Conservation (phyloP, 1,140 invertebrate genomes). For the Brachionus sp. region DNA sequence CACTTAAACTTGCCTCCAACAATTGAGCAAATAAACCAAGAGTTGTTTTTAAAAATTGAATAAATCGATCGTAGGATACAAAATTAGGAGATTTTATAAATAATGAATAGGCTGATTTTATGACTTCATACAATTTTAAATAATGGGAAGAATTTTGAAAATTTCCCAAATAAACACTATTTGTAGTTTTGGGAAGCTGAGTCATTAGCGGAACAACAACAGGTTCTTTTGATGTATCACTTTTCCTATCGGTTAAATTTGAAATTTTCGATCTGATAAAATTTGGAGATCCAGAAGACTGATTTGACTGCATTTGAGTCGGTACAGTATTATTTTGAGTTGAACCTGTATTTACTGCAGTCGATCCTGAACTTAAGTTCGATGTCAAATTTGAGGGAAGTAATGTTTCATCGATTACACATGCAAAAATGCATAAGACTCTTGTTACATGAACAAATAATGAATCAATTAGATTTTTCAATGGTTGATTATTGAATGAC, state of each 20-base stretch:
- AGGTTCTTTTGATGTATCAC: background rate
- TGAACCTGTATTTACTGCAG: slow-evolving; percentile 43
- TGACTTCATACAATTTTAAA: slow-evolving; percentile 71
- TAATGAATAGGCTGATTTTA: slow-evolving; percentile 72
- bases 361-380: slow-evolving; percentile 56
- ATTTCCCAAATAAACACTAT: slow-evolving; percentile 62
- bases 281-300: background rate
- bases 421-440: slow-evolving; percentile 70
- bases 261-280: slow-evolving; percentile 35
- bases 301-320: background rate
- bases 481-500: slow-evolving; percentile 53
- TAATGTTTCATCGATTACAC: slow-evolving; percentile 70
- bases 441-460: slow-evolving; percentile 68
- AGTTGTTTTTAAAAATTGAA: slow-evolving; percentile 67
- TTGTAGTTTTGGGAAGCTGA: background rate
- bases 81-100: slow-evolving; percentile 63
- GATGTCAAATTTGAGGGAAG: slow-evolving; percentile 63
- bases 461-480: slow-evolving; percentile 63
- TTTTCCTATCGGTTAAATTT: slow-evolving; percentile 30
- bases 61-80: slow-evolving; percentile 11
- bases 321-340: background rate
- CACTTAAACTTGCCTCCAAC: slow-evolving; percentile 68
- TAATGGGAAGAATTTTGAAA: slow-evolving; percentile 72
- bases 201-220: background rate
- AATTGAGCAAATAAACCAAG: slow-evolving; percentile 67